Base-by-base conservation (phyloP, 2,797 vertebrate genomes). In the Sebastes melanostomus region DNA sequence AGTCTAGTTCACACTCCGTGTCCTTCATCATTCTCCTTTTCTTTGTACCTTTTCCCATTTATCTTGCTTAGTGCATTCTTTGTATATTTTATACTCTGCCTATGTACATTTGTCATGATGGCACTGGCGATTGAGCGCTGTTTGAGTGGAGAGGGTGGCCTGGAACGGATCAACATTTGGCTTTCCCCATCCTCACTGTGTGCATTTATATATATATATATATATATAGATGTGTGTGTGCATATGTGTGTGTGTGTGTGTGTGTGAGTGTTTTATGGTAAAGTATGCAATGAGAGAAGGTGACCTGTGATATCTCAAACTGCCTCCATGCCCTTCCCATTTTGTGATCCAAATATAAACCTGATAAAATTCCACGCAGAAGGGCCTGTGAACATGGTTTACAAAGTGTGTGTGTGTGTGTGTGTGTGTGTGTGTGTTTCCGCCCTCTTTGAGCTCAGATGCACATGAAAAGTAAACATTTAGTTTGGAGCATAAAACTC, bases 331-430 rank as follows among this genome's bases (percentile, higher is more conserved):
- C 83, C 72, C 82, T 56, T 70, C 86, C 75, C 69, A 30, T 68
- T 87, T 69, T 81, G 71, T 52, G 78, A 86, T 93, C 94, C 88
- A 95, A 95, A 95, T 94, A 93, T 94, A 95, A 94, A 90, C 80
- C 87, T 81, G 93, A 95, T 94, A 93, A 93, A 92, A 92, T 93
- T 92, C 86, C 83, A 70, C 1, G 24, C 61, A 81, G 78, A 75
- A 73, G 73, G 77, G 84, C 80, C 86, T 83, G 89, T 88, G 85
- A 93, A 80, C 86, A 87, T 55, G 68, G 75, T 84, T 84, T 81
- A 84, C 74, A 66, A 76, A 81, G 82, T 72, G 65, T 81, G 63
- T 83, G 52, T 27, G 24, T 25, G 24, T 50, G 58, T 75, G 81
- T 86, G 50, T 58, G 66, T 86, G 24, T 25, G 24, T 50, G 58